Percentiles rank a stretch among this genome's conserved stretches.
Conservation (phyloP, 2,113 vertebrate species). For the Poecilia latipinna region DNA sequence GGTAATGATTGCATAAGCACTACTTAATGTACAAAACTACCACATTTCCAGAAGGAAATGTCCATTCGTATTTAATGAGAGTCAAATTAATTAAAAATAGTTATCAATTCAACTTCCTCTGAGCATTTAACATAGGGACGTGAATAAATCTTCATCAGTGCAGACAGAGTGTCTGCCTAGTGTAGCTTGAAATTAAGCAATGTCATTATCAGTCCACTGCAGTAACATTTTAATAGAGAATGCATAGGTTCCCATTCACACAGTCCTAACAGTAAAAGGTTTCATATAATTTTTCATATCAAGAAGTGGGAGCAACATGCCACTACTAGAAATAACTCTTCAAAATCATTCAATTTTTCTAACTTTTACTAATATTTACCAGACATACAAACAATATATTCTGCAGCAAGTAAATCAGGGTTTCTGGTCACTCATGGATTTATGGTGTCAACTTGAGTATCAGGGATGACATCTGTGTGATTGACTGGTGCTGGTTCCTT, state of each 20-base stretch:
- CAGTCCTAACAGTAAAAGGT: not conserved
- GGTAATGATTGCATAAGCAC: constrained; percentile 1
- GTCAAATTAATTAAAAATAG: no score
- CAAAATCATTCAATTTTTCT: not conserved
- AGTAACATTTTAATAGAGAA: no score
- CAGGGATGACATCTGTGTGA: constrained; percentile 39
- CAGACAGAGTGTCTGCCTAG: no score
- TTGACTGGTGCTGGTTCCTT: constrained; percentile 43
- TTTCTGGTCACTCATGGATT: not conserved
- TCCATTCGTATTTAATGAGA: no score
- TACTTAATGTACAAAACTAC: not conserved
- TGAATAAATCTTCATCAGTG: no score
- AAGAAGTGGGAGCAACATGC: not conserved
- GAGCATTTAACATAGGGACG: no score
- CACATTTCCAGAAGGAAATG: not conserved
- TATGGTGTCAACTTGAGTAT: constrained; percentile 19
- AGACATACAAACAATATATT: not conserved
- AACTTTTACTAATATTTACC: not conserved
- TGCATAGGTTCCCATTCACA: not conserved
- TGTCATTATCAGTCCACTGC: no score
- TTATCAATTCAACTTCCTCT: no score
- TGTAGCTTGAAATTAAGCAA: no score
- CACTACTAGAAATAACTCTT: not conserved
- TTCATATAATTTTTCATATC: not conserved
- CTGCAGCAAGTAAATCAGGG: not conserved